phyloP scores from a whole-genome alignment of 2,888 invertebrate species.

The Agrypnus murinus region DNA sequence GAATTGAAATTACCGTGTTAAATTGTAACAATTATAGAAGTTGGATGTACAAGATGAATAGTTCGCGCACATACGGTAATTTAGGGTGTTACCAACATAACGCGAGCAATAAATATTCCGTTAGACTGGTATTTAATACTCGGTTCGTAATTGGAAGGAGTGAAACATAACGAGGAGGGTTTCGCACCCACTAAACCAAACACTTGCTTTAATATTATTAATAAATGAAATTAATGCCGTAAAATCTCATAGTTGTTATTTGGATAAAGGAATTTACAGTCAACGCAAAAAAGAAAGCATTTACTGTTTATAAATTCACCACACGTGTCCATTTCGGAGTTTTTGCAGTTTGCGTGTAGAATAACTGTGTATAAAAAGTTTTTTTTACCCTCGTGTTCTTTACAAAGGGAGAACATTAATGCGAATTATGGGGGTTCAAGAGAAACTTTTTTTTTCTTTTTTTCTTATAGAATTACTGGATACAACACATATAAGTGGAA shows the following conservation, averaged over 20 bases:
- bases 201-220: not conserved
- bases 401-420: conserved; percentile 28
- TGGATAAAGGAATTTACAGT: no score
- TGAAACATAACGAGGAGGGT: no score
- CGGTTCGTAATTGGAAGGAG: conserved; percentile 33
- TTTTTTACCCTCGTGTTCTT: conserved; percentile 5
- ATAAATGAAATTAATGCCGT: no score
- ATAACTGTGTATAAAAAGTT: conserved; percentile 25
- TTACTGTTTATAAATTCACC: conserved; percentile 27
- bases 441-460: conserved; percentile 18
- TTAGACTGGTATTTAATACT: conserved; percentile 53
- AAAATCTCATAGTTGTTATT: no score
- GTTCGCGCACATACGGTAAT: conserved; percentile 40
- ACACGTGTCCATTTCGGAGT: conserved; percentile 22
- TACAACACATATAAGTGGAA: conserved; percentile 5
- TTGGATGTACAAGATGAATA: conserved; percentile 43
- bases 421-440: conserved; percentile 27
- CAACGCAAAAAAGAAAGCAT: not conserved
- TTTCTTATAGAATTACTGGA: conserved; percentile 4
- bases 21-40: conserved; percentile 33
- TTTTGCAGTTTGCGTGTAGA: conserved; percentile 23
- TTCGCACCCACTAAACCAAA: no score
- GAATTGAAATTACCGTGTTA: conserved; percentile 11
- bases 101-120: conserved; percentile 52
- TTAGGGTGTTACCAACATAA: conserved; percentile 50